phyloP scores from a whole-genome alignment of 2,888 invertebrate genomes.

The Aproaerema taeniolella region DNA sequence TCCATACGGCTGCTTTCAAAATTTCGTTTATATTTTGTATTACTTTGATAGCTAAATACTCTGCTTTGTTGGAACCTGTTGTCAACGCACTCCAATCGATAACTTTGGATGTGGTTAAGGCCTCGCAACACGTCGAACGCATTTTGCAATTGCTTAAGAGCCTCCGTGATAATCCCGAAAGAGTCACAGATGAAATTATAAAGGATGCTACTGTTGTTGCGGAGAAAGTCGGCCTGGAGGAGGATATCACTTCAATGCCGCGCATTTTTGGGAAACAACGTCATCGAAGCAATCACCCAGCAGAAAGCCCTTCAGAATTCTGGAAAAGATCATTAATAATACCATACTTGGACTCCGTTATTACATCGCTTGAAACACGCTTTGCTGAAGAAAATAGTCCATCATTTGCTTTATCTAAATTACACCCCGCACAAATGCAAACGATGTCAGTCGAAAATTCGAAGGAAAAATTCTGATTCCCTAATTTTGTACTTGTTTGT shows the following conservation, averaged over 20 bases:
- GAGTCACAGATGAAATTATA: conserved; percentile 23
- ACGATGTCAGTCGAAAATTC: no score
- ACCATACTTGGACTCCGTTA: conserved; percentile 28
- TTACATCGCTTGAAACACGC: conserved; percentile 20
- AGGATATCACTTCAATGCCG: conserved; percentile 20
- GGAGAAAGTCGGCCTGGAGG: conserved; percentile 23
- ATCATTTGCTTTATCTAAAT: background rate
- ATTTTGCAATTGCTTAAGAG: conserved; percentile 18
- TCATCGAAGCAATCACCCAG: conserved; percentile 28
- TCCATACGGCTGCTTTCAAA: no score
- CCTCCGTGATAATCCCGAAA: conserved; percentile 23
- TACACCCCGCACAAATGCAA: no score
- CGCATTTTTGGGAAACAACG: conserved; percentile 24
- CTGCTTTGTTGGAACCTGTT: conserved; percentile 8
- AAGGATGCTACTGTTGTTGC: conserved; percentile 21
- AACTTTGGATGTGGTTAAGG: conserved; percentile 7
- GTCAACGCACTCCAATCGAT: conserved; percentile 7
- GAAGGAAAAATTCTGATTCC: no score
- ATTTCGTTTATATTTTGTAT: no score
- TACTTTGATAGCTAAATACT: conserved; percentile 10
- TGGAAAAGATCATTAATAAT: conserved; percentile 28
- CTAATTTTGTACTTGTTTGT: no score
- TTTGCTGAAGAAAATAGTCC: conserved; percentile 4
- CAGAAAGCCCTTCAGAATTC: conserved; percentile 25
- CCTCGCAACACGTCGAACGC: conserved; percentile 20